Conservation (phyloP, 1,140 invertebrate genomes). For the Pogonognathellus flavescens region DNA sequence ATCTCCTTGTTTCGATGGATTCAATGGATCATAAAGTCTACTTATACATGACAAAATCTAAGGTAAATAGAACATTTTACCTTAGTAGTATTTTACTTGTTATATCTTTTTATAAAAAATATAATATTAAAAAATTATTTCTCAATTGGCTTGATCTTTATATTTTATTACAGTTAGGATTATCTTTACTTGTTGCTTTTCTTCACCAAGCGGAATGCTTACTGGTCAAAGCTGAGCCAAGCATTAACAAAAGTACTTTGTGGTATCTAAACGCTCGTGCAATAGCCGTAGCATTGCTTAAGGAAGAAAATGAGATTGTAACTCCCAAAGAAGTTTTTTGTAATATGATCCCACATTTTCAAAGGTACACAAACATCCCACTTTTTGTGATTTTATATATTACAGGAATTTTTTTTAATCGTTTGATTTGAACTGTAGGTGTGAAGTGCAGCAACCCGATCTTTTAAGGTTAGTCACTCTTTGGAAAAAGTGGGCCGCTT, state of each 20-base stretch:
- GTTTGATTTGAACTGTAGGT: neutral
- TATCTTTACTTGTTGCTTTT: conserved; percentile 41
- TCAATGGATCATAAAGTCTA: conserved; percentile 32
- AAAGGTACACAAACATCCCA: neutral
- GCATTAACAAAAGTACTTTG: neutral
- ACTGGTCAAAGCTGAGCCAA: conserved; percentile 22
- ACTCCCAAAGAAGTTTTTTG: conserved; percentile 41
- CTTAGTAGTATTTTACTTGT: too few relatives aligned
- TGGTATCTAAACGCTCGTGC: conserved; percentile 46
- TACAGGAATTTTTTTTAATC: neutral
- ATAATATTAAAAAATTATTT: too few relatives aligned
- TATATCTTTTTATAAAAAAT: too few relatives aligned
- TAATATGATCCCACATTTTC: conserved; percentile 40
- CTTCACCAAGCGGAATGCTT: conserved; percentile 39
- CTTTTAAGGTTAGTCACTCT: conserved; percentile 3
- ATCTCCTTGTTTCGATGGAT: conserved; percentile 36
- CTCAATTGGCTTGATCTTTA: conserved; percentile 7
- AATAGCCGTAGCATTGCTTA: conserved; percentile 26
- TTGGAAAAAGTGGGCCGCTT: conserved; percentile 26
- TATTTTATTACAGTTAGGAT: conserved; percentile 18
- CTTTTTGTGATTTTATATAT: neutral
- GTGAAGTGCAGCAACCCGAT: conserved; percentile 7
- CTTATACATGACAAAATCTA: conserved; percentile 40
- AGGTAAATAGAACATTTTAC: conserved; percentile 32
- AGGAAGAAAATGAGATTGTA: conserved; percentile 23